Conservation (phyloP, 2,113 vertebrate species). For the Lonchura striata region DNA sequence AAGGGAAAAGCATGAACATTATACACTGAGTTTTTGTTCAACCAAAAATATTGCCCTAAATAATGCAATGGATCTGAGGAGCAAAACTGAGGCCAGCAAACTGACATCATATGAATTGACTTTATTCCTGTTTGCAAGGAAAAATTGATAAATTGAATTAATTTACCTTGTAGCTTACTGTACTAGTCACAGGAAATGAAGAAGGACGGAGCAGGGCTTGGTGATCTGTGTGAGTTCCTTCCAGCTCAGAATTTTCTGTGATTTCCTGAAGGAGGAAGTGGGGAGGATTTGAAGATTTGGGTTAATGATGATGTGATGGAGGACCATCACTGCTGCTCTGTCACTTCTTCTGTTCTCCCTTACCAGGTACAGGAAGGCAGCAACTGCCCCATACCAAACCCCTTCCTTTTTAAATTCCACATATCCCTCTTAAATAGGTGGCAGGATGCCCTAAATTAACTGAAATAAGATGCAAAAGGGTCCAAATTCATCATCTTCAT, state of each 20-base stretch:
- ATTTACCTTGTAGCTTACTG: neutral
- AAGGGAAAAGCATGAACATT: neutral
- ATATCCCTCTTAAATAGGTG: neutral
- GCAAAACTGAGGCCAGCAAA: neutral
- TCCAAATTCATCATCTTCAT: neutral
- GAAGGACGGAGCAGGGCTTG: neutral
- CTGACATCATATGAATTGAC: neutral
- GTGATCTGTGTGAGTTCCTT: neutral
- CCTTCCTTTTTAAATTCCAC: neutral
- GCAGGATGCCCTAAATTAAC: neutral
- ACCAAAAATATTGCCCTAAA: slow-evolving; percentile 22
- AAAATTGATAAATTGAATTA: slow-evolving; percentile 13
- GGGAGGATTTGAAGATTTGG: neutral
- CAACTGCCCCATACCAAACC: neutral
- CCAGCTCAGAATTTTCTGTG: neutral
- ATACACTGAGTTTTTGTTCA: neutral
- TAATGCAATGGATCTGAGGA: neutral
- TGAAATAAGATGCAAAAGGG: neutral
- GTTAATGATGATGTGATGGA: neutral
- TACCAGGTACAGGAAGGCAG: neutral
- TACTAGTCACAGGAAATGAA: neutral
- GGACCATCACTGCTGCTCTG: neutral
- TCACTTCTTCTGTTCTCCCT: neutral
- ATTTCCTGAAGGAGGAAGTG: neutral
- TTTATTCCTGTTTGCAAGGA: neutral